These are phyloP conservation scores for Polypedilum vanderplanki DNA, from an alignment of 1,140 invertebrate genomes.

Conservation along the genomic window DNA sequence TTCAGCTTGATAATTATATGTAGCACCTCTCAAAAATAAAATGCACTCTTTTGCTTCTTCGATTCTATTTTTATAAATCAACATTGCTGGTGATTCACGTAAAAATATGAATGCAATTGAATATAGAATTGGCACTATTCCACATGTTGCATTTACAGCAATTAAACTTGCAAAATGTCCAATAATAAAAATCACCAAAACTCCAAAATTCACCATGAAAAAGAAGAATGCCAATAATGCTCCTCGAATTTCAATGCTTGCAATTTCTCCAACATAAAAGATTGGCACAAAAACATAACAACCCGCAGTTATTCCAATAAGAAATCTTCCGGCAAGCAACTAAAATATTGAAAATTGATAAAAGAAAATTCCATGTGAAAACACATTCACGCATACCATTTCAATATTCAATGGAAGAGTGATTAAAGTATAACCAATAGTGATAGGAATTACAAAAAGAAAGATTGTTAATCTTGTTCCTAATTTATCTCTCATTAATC, in stretches of 20 bases:
- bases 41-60: constrained; percentile 58
- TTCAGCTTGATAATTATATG: constrained; percentile 47
- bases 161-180: constrained; percentile 42
- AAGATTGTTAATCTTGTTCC: constrained; percentile 63
- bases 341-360: not conserved
- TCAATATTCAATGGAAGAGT: constrained; percentile 51
- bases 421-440: constrained; percentile 60
- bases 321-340: constrained; percentile 59
- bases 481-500: constrained; percentile 52
- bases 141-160: constrained; percentile 53
- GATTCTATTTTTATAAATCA: constrained; percentile 49
- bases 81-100: constrained; percentile 58
- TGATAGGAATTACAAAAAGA: constrained; percentile 54
- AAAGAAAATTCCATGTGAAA: not conserved
- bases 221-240: constrained; percentile 63
- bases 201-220: constrained; percentile 53
- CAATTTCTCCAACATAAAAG: constrained; percentile 66
- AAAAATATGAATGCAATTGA: constrained; percentile 53
- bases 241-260: constrained; percentile 59
- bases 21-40: constrained; percentile 57
- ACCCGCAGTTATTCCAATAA: constrained; percentile 60
- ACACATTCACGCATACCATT: constrained; percentile 37
- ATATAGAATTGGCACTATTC: constrained; percentile 53
- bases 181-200: constrained; percentile 54
- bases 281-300: constrained; percentile 64